Conservation (phyloP, 2,113 vertebrate genomes). For the Ramphastos sulfuratus region DNA sequence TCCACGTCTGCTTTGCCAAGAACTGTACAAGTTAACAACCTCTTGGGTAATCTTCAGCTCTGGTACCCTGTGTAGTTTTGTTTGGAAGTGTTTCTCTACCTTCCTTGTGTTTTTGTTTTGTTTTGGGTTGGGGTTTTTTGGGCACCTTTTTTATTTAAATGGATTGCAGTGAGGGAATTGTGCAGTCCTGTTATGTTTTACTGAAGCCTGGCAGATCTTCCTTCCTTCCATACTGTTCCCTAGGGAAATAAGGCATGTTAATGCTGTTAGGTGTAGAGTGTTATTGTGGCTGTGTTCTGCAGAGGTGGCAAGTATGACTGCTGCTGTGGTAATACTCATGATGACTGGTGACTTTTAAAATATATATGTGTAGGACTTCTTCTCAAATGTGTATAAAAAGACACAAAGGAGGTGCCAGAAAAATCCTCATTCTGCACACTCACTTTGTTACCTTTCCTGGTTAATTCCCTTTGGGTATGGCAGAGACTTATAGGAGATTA, state of each 20-base stretch:
- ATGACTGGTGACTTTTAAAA: background rate
- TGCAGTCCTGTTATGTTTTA: background rate
- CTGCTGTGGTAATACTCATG: background rate
- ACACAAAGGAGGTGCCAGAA: background rate
- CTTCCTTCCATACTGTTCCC: background rate
- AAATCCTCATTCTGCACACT: background rate
- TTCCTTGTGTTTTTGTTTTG: background rate
- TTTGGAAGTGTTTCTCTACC: background rate
- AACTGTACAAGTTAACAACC: background rate
- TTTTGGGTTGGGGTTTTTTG: too few species aligned
- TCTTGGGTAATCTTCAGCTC: background rate
- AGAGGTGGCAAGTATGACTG: background rate
- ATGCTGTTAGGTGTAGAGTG: background rate
- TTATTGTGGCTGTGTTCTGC: background rate
- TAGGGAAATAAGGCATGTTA: background rate
- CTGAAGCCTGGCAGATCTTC: background rate
- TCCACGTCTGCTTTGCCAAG: background rate
- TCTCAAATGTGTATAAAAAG: background rate
- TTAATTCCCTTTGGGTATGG: background rate
- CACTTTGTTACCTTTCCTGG: background rate
- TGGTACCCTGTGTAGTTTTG: background rate
- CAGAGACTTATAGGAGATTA: background rate
- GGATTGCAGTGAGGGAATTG: background rate
- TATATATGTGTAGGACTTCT: fast-evolving
- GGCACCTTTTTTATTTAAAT: background rate